These are phyloP conservation scores for Schlechtendalia chinensis DNA, from an alignment of 1,140 invertebrate species.

Conservation along the genomic window DNA sequence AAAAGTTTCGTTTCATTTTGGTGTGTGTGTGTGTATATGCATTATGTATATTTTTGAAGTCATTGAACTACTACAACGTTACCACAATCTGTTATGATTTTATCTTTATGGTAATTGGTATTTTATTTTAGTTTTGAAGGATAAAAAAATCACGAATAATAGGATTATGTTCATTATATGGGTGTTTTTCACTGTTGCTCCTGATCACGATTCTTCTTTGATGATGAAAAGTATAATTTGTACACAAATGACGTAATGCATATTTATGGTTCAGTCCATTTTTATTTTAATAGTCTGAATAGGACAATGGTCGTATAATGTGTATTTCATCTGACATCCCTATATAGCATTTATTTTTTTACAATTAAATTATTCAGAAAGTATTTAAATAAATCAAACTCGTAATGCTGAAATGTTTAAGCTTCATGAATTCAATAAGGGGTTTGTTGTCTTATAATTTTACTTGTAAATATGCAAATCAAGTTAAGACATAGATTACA, in stretches of 20 bases:
- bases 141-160: conserved; percentile 14
- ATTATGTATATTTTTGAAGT: conserved; percentile 17
- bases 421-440: background rate
- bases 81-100: background rate
- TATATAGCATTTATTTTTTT: background rate
- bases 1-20: background rate
- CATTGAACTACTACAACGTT: background rate
- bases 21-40: background rate
- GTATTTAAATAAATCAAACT: background rate
- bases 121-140: background rate
- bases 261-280: background rate
- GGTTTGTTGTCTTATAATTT: background rate
- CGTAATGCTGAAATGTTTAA: background rate
- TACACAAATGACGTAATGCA: background rate
- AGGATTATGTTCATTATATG: background rate
- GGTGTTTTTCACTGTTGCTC: background rate
- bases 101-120: conserved; percentile 25
- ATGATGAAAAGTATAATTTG: background rate
- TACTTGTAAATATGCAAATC: background rate
- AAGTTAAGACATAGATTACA: background rate
- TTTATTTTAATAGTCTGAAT: conserved; percentile 1
- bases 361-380: background rate
- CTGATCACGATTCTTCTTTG: background rate
- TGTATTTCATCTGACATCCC: no score
- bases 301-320: background rate